Evolutionary conservation across 2,888 invertebrate species (phyloP).

Genomic region (Apamea crenata): DNA sequence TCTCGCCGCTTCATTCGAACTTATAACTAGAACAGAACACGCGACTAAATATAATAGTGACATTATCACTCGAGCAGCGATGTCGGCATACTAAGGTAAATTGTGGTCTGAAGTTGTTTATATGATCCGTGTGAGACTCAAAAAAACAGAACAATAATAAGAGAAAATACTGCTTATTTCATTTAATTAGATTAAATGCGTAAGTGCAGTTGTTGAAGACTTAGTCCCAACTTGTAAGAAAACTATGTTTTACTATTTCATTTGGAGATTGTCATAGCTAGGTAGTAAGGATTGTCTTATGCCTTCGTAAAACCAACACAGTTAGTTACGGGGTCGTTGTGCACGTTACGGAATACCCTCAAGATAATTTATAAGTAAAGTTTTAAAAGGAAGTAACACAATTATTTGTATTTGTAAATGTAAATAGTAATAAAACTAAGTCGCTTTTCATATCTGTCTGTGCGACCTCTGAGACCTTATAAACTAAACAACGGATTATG

Average conservation of each 20-base stretch:
- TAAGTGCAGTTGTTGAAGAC: not conserved
- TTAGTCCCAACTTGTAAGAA: not conserved
- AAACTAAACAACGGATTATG: too few species aligned
- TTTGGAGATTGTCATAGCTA: not conserved
- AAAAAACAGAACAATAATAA: not conserved
- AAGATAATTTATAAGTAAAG: not conserved
- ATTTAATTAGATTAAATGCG: not conserved
- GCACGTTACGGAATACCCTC: not conserved
- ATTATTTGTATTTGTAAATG: not conserved
- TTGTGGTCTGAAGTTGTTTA: not conserved
- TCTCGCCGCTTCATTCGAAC: slow-evolving; percentile 60
- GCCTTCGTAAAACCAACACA: not conserved
- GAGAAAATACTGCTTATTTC: not conserved
- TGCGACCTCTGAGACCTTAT: too few species aligned
- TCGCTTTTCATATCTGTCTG: too few species aligned
- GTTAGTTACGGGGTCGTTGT: not conserved
- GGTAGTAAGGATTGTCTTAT: too few species aligned
- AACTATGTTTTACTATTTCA: too few species aligned
- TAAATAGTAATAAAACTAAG: too few species aligned
- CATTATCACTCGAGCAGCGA: slow-evolving; percentile 28
- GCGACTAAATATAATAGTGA: slow-evolving; percentile 18
- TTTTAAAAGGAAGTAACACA: not conserved
- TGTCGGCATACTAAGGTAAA: slow-evolving; percentile 23
- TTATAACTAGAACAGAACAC: slow-evolving; percentile 33
- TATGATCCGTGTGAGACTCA: slow-evolving; percentile 8